These are phyloP conservation scores for Desmophyllum pertusum DNA, from an alignment of 92 coral and sea anemone genomes.

Conservation along the genomic window DNA sequence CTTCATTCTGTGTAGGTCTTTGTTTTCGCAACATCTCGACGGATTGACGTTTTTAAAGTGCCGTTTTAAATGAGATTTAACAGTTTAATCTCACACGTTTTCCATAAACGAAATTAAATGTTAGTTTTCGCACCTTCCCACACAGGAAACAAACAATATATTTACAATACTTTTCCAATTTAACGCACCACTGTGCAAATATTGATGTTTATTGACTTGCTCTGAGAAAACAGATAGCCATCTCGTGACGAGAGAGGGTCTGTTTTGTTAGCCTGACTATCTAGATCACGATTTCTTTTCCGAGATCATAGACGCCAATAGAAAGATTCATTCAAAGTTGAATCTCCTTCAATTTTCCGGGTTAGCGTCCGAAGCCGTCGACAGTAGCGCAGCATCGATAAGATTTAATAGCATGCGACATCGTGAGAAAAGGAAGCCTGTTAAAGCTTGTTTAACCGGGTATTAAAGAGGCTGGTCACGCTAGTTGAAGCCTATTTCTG, in stretches of 20 bases:
- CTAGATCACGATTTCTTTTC: neutral
- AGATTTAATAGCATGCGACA: neutral
- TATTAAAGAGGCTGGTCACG: neutral
- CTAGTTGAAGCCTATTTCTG: neutral
- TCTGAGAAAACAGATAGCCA: conserved; percentile 2
- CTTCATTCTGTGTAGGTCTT: neutral
- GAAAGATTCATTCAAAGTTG: neutral
- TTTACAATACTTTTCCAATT: neutral
- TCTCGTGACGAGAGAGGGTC: neutral
- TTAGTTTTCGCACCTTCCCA: neutral
- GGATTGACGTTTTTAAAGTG: neutral
- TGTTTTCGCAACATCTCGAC: neutral
- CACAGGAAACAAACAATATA: neutral
- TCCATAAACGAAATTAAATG: neutral
- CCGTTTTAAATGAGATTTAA: conserved; percentile 12
- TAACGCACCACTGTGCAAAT: neutral
- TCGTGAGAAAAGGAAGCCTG: neutral
- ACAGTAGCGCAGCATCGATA: too few relatives aligned
- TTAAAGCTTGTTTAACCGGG: too few relatives aligned
- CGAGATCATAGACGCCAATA: neutral
- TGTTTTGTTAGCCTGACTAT: neutral
- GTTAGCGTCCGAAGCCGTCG: neutral
- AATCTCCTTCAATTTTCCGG: neutral
- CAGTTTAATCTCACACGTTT: neutral
- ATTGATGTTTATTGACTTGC: conserved; percentile 16